Evolutionary conservation across 2,113 vertebrate species (phyloP).

Genomic region (Scomber colias): DNA sequence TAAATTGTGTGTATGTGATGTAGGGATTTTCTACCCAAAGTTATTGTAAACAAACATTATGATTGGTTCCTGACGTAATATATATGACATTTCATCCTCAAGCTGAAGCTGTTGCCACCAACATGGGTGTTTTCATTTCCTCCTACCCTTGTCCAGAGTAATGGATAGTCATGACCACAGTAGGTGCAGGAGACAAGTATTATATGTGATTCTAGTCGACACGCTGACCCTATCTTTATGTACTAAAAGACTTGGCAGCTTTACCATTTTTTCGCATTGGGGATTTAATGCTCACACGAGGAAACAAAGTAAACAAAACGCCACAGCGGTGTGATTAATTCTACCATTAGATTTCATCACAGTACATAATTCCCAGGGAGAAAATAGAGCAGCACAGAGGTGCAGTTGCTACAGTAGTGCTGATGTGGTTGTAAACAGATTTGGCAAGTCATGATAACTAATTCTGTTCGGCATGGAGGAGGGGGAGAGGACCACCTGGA

Average conservation of each 20-base stretch:
- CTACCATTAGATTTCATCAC: slow-evolving; percentile 41
- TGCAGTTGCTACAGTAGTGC: slow-evolving; percentile 40
- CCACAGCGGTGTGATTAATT: slow-evolving; percentile 59
- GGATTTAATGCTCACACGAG: slow-evolving; percentile 52
- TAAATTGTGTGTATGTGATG: too few relatives aligned
- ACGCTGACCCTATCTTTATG: slow-evolving; percentile 37
- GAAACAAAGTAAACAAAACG: slow-evolving; percentile 70
- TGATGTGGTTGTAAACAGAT: slow-evolving; percentile 66
- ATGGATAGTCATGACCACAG: neutral
- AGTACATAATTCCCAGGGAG: slow-evolving; percentile 43
- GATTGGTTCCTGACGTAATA: neutral
- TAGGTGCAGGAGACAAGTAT: neutral
- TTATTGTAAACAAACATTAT: too few relatives aligned
- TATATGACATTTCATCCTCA: neutral
- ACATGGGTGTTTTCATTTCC: slow-evolving; percentile 20
- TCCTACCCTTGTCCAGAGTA: neutral
- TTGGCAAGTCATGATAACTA: slow-evolving; percentile 61
- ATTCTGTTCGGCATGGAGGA: slow-evolving; percentile 43
- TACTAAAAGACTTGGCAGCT: slow-evolving; percentile 54
- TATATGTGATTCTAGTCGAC: slow-evolving; percentile 5
- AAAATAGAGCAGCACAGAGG: slow-evolving; percentile 34
- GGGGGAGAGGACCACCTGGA: slow-evolving; percentile 44
- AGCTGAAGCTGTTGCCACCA: neutral
- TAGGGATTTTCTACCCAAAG: too few relatives aligned
- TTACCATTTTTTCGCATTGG: slow-evolving; percentile 49